Conservation (phyloP, 2,888 invertebrate genomes). For the Ophion ellenae region DNA sequence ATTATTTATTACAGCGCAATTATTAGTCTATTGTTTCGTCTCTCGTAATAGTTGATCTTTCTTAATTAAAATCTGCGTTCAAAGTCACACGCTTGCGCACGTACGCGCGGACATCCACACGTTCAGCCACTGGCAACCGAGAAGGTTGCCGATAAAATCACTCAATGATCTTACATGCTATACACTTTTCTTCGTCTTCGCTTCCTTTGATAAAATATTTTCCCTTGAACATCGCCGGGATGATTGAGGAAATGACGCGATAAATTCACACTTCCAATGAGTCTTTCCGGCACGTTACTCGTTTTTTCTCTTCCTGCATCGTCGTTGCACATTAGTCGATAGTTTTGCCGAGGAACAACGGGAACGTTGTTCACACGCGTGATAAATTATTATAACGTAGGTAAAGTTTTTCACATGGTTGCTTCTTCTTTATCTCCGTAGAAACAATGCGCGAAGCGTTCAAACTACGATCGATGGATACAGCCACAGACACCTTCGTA, state of each 20-base stretch:
- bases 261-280: conserved; percentile 50
- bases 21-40: conserved; percentile 44
- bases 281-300: conserved; percentile 28
- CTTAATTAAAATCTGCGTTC: conserved; percentile 24
- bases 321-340: conserved; percentile 61
- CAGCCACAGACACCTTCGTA: not conserved
- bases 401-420: conserved; percentile 5
- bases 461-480: conserved; percentile 22
- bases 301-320: conserved; percentile 1
- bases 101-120: conserved; percentile 3
- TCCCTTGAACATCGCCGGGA: conserved; percentile 46
- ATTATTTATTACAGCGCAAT: conserved; percentile 48
- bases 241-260: conserved; percentile 55
- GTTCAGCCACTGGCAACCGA: conserved; percentile 42
- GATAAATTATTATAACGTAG: conserved; percentile 55
- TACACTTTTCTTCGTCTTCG: conserved; percentile 19
- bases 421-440: not conserved
- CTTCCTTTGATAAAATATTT: conserved; percentile 53
- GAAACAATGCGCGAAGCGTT: conserved; percentile 15
- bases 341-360: conserved; percentile 45
- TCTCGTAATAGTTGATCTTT: conserved; percentile 35
- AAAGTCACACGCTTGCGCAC: conserved; percentile 40
- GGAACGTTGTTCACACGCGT: conserved; percentile 27
- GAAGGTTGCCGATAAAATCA: conserved; percentile 58
- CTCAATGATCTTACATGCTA: conserved; percentile 49